A percentile compares a stretch with the other conserved stretches of the same genome.
Conservation (phyloP, 2,888 invertebrate genomes). For the Quadroppia sp. region DNA sequence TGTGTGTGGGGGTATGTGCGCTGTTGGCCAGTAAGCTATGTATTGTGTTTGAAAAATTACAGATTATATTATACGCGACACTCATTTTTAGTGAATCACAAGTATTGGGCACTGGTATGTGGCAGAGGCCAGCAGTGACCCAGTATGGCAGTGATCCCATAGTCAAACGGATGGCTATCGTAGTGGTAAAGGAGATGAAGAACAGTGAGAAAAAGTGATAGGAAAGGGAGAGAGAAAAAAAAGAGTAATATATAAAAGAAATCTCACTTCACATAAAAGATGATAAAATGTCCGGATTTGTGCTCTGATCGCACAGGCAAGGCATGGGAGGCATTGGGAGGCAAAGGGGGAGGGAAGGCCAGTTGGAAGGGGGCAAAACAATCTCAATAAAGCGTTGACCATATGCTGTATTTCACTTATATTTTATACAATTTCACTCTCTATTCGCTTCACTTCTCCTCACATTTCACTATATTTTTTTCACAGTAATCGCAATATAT, state of each 20-base stretch:
- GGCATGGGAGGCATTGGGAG: background rate
- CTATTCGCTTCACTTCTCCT: slow-evolving; percentile 6
- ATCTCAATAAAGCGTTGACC: slow-evolving; percentile 18
- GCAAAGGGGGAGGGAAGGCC: background rate
- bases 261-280: slow-evolving; percentile 12
- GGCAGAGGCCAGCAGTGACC: background rate
- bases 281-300: slow-evolving; percentile 32
- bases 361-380: background rate
- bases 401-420: slow-evolving; percentile 3
- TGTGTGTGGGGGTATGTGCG: background rate
- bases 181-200: background rate
- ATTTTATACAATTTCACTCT: background rate
- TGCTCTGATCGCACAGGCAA: too few relatives aligned
- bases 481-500: slow-evolving; percentile 12
- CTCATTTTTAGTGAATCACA: slow-evolving; percentile 13
- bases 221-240: background rate
- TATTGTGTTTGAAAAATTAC: slow-evolving; percentile 29
- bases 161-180: background rate
- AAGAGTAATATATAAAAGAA: slow-evolving; percentile 6
- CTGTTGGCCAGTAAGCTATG: background rate
- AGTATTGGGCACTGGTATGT: background rate
- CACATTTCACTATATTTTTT: slow-evolving; percentile 16
- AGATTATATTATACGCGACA: slow-evolving; percentile 29
- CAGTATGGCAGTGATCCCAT: background rate
- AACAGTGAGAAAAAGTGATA: background rate